phyloP scores from a whole-genome alignment of 1,140 invertebrate species.

The Drosophila neocordata region DNA sequence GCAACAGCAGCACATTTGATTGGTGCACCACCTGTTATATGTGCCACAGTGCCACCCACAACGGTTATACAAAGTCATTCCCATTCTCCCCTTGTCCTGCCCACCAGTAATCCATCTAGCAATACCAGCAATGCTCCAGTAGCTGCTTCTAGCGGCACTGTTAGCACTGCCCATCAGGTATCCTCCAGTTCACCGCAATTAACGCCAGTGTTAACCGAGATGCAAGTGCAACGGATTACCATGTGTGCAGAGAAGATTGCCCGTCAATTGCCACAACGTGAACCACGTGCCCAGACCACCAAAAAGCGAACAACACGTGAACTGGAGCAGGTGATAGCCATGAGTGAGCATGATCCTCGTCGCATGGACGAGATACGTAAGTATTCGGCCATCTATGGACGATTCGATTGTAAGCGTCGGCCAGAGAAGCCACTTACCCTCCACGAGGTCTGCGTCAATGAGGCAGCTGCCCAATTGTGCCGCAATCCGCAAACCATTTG shows the following conservation, averaged over 20 bases:
- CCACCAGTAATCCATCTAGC: conserved; percentile 29
- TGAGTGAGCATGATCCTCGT: conserved; percentile 93
- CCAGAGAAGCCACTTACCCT: conserved; percentile 97
- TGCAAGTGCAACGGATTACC: conserved; percentile 92
- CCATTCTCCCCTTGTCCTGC: conserved; percentile 25
- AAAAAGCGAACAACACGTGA: conserved; percentile 97
- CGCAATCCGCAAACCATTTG: conserved; percentile 84
- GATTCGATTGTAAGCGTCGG: conserved; percentile 97
- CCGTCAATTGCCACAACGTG: conserved; percentile 91
- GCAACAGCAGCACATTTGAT: not conserved
- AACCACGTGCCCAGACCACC: conserved; percentile 94
- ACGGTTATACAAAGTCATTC: conserved; percentile 18
- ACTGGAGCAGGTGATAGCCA: conserved; percentile 94
- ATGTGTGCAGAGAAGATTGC: conserved; percentile 91
- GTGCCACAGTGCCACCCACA: not conserved
- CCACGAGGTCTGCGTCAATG: conserved; percentile 97
- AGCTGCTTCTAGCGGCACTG: conserved; percentile 1
- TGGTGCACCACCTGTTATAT: not conserved
- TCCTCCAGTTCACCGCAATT: conserved; percentile 85
- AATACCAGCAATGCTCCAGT: conserved; percentile 12
- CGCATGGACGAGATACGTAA: conserved; percentile 97
- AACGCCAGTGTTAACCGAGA: conserved; percentile 91
- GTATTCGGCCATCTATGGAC: conserved; percentile 97
- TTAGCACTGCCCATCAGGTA: conserved; percentile 68
- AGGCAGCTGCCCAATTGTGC: conserved; percentile 98